phyloP scores from a whole-genome alignment of 2,888 invertebrate species.

The Conomelus anceps region DNA sequence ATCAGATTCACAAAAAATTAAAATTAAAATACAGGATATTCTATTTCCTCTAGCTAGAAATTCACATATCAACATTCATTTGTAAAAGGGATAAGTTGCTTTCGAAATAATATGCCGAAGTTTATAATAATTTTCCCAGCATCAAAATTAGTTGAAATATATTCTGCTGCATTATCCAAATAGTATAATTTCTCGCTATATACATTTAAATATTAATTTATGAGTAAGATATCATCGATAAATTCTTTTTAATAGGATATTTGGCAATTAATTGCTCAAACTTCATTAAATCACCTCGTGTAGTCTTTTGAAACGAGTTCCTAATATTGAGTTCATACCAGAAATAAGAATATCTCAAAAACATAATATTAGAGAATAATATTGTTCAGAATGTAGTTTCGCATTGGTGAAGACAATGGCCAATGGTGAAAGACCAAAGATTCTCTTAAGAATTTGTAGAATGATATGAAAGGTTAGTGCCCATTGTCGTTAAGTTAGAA shows the following conservation, averaged over 20 bases:
- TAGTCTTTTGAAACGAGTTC: not conserved
- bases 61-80: no score
- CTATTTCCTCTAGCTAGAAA: no score
- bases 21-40: no score
- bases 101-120: not conserved
- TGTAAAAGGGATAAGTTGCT: no score
- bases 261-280: not conserved
- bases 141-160: not conserved
- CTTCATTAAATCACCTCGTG: not conserved
- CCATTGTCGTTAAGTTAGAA: no score
- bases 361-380: not conserved
- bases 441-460: no score
- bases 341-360: not conserved
- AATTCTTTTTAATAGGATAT: not conserved
- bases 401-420: no score
- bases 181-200: not conserved
- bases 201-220: not conserved
- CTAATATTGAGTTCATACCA: not conserved
- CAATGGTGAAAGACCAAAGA: no score
- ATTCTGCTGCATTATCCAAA: not conserved
- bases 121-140: not conserved
- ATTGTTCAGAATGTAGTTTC: no score
- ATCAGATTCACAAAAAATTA: no score
- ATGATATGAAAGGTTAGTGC: no score
- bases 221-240: not conserved